Base-by-base conservation (phyloP, 2,888 invertebrate genomes). In the Ormia ochracea region DNA sequence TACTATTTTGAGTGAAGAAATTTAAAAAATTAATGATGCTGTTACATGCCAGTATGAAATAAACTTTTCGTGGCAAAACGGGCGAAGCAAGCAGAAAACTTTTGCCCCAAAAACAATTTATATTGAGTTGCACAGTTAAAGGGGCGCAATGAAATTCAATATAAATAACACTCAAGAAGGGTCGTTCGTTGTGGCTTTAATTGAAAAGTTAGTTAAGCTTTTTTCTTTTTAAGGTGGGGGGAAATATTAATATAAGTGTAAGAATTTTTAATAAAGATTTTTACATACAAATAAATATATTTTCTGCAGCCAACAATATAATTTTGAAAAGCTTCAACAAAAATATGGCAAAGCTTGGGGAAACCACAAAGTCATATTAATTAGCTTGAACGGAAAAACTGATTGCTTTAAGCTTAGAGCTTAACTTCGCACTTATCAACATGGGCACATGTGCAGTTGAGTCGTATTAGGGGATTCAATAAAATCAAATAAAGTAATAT, bases 11-110 rank as follows among this genome's bases (percentile, higher is more conserved):
- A 69, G 74, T 69, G 63, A 19, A 54, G 41, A 68, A 72, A 68
- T 76, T 72, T 48, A 33, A 52, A 31, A 80, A 56, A 72, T 68
- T 76, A 75, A 76, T 80, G 72, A 76, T 76, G 75, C 66, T 76
- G 70, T 80, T 79, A 75, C 45, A 52, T 74, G 63, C 36, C 65
- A 59, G 74, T 48, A 56, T 41, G 10, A 36, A 45, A 36, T 36
- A 21, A 17, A 7, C 28, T 52, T 41, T 50, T 41, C n/a, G 9
- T 63, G 48, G 5, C 0, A 19, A 12, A 38, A 9, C 17, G 31
- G 10, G 10, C 26, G 48, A n/a, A 14, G 9, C 10, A 38, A 31
- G 23, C 21, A 2, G 4, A 19, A 65, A 65, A 65, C 45, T 63
- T 63, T 56, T 63, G 28, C 28, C 26, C 23, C 26, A 65, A 38